A percentile compares a stretch with the other conserved stretches of the same genome.
These are phyloP conservation scores for Melanotaenia trifasciata DNA, from an alignment of 2,797 vertebrate genomes.

Conservation along the genomic window DNA sequence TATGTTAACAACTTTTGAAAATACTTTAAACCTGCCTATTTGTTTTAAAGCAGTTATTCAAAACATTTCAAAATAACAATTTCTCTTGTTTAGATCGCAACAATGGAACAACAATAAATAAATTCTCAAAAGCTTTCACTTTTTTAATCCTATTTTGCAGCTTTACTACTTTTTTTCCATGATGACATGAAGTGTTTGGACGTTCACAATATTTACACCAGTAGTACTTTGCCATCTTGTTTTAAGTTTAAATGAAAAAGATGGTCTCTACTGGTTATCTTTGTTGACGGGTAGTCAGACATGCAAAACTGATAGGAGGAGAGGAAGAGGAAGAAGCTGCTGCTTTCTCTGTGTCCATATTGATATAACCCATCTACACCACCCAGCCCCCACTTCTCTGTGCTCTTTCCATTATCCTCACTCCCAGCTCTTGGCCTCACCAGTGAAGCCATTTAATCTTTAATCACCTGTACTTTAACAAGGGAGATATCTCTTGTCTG, in stretches of 20 bases:
- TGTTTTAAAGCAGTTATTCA: too few relatives aligned
- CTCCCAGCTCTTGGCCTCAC: constrained; percentile 34
- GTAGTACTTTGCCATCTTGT: constrained; percentile 41
- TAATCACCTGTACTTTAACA: constrained; percentile 65
- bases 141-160: constrained; percentile 1
- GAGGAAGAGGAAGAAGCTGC: constrained; percentile 29
- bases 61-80: too few relatives aligned
- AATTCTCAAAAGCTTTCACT: neutral
- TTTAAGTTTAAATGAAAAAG: constrained; percentile 26
- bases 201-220: constrained; percentile 39
- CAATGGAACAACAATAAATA: too few relatives aligned
- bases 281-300: constrained; percentile 47
- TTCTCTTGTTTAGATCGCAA: too few relatives aligned
- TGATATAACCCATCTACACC: constrained; percentile 41
- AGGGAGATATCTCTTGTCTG: constrained; percentile 54
- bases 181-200: neutral
- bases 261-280: constrained; percentile 52
- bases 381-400: constrained; percentile 5
- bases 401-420: constrained; percentile 31
- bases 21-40: too few relatives aligned
- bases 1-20: too few relatives aligned
- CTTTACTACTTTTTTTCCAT: neutral
- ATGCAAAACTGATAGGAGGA: constrained; percentile 51
- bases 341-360: constrained; percentile 48
- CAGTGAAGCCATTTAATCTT: constrained; percentile 71